These are phyloP conservation scores for Hydrozoanthus tunicans DNA, from an alignment of 64 coral and sea anemone genomes.

Conservation along the genomic window DNA sequence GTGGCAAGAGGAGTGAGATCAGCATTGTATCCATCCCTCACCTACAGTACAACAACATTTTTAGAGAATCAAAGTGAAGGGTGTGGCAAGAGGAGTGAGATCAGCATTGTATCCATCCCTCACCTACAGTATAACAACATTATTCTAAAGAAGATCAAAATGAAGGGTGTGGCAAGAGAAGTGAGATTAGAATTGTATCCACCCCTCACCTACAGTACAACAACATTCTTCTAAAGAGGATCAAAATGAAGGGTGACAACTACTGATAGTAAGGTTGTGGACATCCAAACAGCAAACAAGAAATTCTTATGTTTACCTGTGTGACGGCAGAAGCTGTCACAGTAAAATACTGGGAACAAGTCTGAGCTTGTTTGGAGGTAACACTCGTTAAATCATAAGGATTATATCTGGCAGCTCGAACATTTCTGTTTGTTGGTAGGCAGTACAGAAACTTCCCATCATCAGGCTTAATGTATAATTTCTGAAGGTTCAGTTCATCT, in stretches of 20 bases:
- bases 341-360: conserved; percentile 71
- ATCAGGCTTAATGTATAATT: conserved; percentile 80
- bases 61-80: no score
- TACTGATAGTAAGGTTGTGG: no score
- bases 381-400: conserved; percentile 96
- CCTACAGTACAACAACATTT: no score
- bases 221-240: no score
- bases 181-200: no score
- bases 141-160: not conserved
- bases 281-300: not conserved
- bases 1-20: no score
- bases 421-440: conserved; percentile 65
- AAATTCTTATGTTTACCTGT: conserved; percentile 52
- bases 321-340: conserved; percentile 96
- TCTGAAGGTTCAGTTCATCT: conserved; percentile 72
- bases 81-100: conserved; percentile 50
- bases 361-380: conserved; percentile 68
- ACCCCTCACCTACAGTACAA: no score
- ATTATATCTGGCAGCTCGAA: conserved; percentile 79
- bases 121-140: not conserved
- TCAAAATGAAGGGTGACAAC: no score
- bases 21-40: no score
- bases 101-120: conserved; percentile 69
- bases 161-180: no score
- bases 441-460: conserved; percentile 76